A percentile compares a stretch with the other conserved stretches of the same genome.
Conservation (phyloP, 2,888 invertebrate genomes). For the Dorcus parallelipipedus region DNA sequence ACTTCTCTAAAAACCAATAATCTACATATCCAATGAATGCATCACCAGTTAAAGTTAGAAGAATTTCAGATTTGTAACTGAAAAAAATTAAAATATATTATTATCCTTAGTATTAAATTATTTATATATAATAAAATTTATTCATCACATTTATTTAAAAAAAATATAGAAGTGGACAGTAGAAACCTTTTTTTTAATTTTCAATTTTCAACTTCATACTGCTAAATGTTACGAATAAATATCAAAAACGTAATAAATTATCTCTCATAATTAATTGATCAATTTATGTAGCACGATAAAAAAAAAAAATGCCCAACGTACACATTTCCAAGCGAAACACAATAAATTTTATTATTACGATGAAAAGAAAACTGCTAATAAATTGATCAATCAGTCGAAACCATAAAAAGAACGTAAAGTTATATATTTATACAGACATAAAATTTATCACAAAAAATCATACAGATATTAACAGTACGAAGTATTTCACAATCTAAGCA, state of each 20-base stretch:
- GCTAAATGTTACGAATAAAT: conserved; percentile 15
- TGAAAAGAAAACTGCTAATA: neutral
- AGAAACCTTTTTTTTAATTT: neutral
- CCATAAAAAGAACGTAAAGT: neutral
- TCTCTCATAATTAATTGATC: neutral
- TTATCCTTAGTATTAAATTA: conserved; percentile 17
- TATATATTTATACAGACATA: conserved; percentile 5
- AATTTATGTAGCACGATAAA: neutral
- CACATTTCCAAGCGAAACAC: too few relatives aligned
- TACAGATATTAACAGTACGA: conserved; percentile 33
- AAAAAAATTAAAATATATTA: neutral
- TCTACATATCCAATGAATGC: neutral
- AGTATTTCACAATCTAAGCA: conserved; percentile 40
- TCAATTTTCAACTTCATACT: conserved; percentile 35
- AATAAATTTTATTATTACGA: neutral
- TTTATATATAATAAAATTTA: conserved; percentile 32
- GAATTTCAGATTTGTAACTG: conserved; percentile 8
- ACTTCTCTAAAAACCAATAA: conserved; percentile 5
- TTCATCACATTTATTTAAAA: conserved; percentile 42
- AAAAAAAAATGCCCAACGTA: too few relatives aligned
- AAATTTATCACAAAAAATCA: conserved; percentile 8
- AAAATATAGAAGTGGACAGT: conserved; percentile 29
- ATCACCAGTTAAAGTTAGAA: neutral
- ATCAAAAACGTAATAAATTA: neutral
- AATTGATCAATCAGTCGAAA: conserved; percentile 1